Evolutionary conservation across 2,113 vertebrate species (phyloP), one percentile per base, ranked within the genome.

Genomic region (Raja brachyura): DNA sequence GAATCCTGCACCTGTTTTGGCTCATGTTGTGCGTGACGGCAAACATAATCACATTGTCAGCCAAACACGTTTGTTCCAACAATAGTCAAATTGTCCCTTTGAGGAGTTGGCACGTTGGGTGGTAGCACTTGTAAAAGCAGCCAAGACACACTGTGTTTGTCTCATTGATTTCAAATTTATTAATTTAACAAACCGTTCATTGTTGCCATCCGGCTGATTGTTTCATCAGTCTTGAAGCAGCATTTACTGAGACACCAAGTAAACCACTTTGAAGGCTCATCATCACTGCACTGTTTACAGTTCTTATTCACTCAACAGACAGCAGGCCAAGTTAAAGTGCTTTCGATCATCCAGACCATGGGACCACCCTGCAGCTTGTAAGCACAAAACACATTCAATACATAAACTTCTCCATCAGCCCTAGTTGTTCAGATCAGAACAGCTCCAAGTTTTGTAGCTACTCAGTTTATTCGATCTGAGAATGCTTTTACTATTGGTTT

Each of bases 81-180:
- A 2, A 39, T 25, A 70, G 33, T 74, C 68, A 73, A 33, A 73
- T 73, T 73, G 11, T 1, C 39, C 10, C 33, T 20, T 22, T 74
- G 39, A 25, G 90, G 73, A 14, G 90, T 28, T 1, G 20, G n/a
- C 7, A 22, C 70, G 22, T 20, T 73, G 70, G 14, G 33, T 31
- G 31, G 31, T 28, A 66, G 14, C 0, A 16, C n/a, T 70, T 90
- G n/a, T 48, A 48, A 92, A 88, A 28, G 6, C 33, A 5, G 66
- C 33, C 33, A 28, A 73, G 5, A 39, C 18, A 54, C 90, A 54
- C 5, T 54, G 39, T 22, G 18, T 39, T 18, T 7, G 28, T 10
- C 31, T 22, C 25, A 92, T 92, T 28, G 90, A 73, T 73, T 92
- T 74, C 66, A 92, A 73, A 92, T 73, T 48, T 13, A 92, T 54